Base-by-base conservation (phyloP, 2,797 vertebrate genomes). In the Gambusia yucatana region DNA sequence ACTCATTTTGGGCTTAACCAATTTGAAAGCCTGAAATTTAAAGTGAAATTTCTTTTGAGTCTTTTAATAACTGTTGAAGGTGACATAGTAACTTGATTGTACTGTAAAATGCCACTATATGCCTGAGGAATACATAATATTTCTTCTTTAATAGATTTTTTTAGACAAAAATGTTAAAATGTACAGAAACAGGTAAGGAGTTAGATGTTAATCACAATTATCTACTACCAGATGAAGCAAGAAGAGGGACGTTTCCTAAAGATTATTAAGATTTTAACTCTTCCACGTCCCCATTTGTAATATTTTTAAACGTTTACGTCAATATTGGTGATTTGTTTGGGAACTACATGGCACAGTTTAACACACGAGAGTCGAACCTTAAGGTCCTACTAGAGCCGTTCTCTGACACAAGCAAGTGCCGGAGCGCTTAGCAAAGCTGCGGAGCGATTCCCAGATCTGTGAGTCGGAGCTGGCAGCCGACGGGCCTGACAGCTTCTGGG, bases 401-500 rank as follows among this genome's bases (percentile, higher is more conserved):
- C n/a, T 71, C 72, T 59, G 8, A 81, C 61, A 71, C 39, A 6
- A 50, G 75, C 20, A 73, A 52, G 55, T 14, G 13, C 16, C 9
- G 50, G 8, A 41, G 52, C 6, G 69, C 47, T 30, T 9, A 65
- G 25, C 20, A 67, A 63, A 55, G 59, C 11, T 52, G 47, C 6
- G 10, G 76, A 81, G 48, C 82, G 72, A 76, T n/a, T 75, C 36
- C 33, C 52, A 70, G 71, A 1, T 70, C 67, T 72, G 61, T 13
- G 43, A 75, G 75, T 77, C 55, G 65, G 59, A 82, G 69, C 87
- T 92, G 87, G 90, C 90, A 92, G 81, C 70, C 22, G 7, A 82
- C 76, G 10, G 22, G 47, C 63, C 65, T 47, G 57, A 89, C 89
- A 93, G 91, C 86, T 89, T 91, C 83, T 89, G 85, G 89, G 86